phyloP scores from a whole-genome alignment of 2,797 vertebrate species.

The Neosilurus mollespiculum region DNA sequence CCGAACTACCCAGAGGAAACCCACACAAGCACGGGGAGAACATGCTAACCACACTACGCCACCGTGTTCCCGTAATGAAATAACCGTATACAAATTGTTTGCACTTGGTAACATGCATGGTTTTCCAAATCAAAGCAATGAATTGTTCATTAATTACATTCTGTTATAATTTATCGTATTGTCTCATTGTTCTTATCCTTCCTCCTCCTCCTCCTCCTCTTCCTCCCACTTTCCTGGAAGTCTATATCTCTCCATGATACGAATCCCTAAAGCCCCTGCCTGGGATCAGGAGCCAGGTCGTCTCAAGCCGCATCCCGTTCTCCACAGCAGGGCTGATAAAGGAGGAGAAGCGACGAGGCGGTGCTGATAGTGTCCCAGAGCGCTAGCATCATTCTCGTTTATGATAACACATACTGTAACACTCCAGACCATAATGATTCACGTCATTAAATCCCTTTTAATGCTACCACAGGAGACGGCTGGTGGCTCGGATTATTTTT shows the following conservation, averaged over 20 bases:
- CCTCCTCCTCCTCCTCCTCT: neutral
- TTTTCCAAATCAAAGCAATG: neutral
- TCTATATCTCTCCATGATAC: conserved; percentile 48
- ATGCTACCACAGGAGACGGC: conserved; percentile 3
- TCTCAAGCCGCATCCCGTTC: conserved; percentile 34
- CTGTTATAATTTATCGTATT: neutral
- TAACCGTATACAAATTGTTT: neutral
- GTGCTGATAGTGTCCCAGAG: conserved; percentile 37
- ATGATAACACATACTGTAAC: conserved; percentile 62
- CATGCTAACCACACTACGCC: too few relatives aligned
- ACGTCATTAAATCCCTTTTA: conserved; percentile 22
- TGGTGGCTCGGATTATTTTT: neutral
- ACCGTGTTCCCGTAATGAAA: too few relatives aligned
- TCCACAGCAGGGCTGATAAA: conserved; percentile 51
- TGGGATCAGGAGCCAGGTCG: conserved; percentile 46
- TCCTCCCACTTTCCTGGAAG: conserved; percentile 28
- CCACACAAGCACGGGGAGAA: too few relatives aligned
- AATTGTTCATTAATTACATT: conserved; percentile 4
- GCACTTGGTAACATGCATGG: too few relatives aligned
- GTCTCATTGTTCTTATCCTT: conserved; percentile 1
- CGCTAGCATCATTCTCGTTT: conserved; percentile 59
- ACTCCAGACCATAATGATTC: conserved; percentile 49
- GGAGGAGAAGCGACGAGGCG: conserved; percentile 6
- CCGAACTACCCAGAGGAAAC: too few relatives aligned
- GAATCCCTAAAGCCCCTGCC: conserved; percentile 30